Conservation (phyloP, 1,140 invertebrate species). For the Nasonia vitripennis region DNA sequence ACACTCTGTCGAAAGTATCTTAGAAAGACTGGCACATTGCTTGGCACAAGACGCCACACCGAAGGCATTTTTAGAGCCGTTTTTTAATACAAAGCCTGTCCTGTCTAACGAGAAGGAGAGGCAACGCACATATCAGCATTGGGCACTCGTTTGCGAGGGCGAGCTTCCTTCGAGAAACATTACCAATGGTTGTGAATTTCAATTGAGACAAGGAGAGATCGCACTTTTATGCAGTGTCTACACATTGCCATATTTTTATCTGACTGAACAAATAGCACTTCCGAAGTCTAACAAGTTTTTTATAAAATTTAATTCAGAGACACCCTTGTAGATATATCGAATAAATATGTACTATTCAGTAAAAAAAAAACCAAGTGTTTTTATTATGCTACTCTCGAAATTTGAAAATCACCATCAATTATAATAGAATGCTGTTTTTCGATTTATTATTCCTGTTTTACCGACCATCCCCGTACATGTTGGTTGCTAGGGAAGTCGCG, state of each 20-base stretch:
- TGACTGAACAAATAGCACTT: constrained; percentile 96
- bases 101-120: constrained; percentile 87
- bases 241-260: constrained; percentile 92
- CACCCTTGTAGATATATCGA: constrained; percentile 85
- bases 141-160: constrained; percentile 93
- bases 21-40: constrained; percentile 91
- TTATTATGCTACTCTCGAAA: too few species aligned
- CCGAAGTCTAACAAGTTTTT: constrained; percentile 97
- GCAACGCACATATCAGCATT: constrained; percentile 85
- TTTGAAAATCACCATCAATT: too few species aligned
- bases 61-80: constrained; percentile 93
- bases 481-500: not conserved
- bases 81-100: constrained; percentile 86
- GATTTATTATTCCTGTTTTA: not conserved
- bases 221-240: constrained; percentile 91
- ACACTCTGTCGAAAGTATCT: constrained; percentile 94
- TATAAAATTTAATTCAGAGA: constrained; percentile 95
- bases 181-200: constrained; percentile 88
- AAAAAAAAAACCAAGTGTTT: not conserved
- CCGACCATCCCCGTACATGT: not conserved
- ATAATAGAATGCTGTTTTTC: too few species aligned
- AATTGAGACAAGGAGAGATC: constrained; percentile 94
- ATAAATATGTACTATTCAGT: constrained; percentile 1
- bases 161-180: constrained; percentile 90
- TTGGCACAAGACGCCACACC: constrained; percentile 95